Conservation (phyloP, 2,113 vertebrate species). For the Thalassoma bifasciatum region DNA sequence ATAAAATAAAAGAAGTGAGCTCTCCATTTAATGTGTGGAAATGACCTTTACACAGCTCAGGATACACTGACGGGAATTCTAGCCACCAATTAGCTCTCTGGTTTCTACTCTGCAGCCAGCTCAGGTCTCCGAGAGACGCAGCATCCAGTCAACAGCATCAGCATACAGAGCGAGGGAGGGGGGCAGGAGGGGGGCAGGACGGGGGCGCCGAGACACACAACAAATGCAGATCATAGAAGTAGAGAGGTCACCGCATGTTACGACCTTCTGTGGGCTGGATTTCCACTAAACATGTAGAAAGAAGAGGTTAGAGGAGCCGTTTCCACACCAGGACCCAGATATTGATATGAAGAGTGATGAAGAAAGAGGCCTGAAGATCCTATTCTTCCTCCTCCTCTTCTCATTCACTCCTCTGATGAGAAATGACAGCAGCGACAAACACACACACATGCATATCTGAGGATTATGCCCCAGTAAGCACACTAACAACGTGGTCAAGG, state of each 20-base stretch:
- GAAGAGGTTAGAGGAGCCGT: neutral
- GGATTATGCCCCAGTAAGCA: constrained; percentile 68
- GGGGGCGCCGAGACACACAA: no score
- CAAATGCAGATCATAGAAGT: constrained; percentile 38
- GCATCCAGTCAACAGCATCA: constrained; percentile 61
- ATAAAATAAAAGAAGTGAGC: constrained; percentile 63
- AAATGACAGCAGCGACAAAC: constrained; percentile 44
- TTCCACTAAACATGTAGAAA: neutral
- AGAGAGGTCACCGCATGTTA: constrained; percentile 25
- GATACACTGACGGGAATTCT: constrained; percentile 68
- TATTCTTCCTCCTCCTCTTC: neutral
- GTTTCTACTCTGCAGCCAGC: constrained; percentile 44
- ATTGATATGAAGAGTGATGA: neutral
- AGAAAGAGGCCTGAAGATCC: constrained; percentile 1
- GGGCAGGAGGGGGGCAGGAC: no score
- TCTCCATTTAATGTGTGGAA: constrained; percentile 68
- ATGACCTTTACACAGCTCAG: constrained; percentile 76
- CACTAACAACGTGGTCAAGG: constrained; percentile 71
- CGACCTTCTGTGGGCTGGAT: no score
- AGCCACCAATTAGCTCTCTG: constrained; percentile 73
- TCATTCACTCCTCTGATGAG: constrained; percentile 22
- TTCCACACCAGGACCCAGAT: neutral
- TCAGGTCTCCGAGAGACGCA: constrained; percentile 40
- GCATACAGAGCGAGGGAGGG: constrained; percentile 24
- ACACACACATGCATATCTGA: constrained; percentile 33